These are phyloP conservation scores for Epinotia demarniana DNA, from an alignment of 2,888 invertebrate species.

Conservation along the genomic window DNA sequence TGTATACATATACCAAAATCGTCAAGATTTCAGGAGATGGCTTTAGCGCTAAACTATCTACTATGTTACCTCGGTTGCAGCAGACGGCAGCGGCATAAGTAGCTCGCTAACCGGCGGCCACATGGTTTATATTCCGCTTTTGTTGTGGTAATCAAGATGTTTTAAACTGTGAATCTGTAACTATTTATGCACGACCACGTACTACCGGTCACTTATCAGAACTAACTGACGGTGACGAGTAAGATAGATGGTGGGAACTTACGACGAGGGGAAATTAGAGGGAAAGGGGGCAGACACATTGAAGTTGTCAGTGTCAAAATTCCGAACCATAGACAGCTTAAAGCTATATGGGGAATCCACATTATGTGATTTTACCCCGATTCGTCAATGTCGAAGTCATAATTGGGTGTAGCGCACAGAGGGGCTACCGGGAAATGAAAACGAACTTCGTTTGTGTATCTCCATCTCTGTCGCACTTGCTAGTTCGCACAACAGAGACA, in stretches of 20 bases:
- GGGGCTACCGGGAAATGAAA: too few relatives aligned
- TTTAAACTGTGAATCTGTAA: conserved; percentile 28
- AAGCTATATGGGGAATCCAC: too few relatives aligned
- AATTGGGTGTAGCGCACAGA: too few relatives aligned
- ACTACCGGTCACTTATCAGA: conserved; percentile 28
- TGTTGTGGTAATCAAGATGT: conserved; percentile 16
- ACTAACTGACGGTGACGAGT: conserved; percentile 29
- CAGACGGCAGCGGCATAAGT: conserved; percentile 28
- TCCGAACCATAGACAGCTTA: conserved; percentile 26
- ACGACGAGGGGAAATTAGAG: background rate
- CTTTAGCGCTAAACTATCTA: conserved; percentile 18
- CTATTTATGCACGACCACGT: conserved; percentile 25
- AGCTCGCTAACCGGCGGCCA: conserved; percentile 39
- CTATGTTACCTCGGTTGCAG: conserved; percentile 38
- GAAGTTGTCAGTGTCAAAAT: conserved; percentile 29
- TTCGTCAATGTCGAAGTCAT: too few relatives aligned
- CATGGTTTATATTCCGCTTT: conserved; percentile 32
- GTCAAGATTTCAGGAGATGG: conserved; percentile 32
- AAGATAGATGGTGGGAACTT: conserved; percentile 31
- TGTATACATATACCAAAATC: conserved; percentile 35
- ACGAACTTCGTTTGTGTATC: too few relatives aligned
- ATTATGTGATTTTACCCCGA: too few relatives aligned
- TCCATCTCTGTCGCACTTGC: too few relatives aligned
- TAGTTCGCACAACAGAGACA: too few relatives aligned
- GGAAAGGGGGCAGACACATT: conserved; percentile 2